Percentiles rank a stretch among this genome's conserved stretches.
These are phyloP conservation scores for Cheilosia impressa DNA, from an alignment of 2,888 invertebrate species.

Conservation along the genomic window DNA sequence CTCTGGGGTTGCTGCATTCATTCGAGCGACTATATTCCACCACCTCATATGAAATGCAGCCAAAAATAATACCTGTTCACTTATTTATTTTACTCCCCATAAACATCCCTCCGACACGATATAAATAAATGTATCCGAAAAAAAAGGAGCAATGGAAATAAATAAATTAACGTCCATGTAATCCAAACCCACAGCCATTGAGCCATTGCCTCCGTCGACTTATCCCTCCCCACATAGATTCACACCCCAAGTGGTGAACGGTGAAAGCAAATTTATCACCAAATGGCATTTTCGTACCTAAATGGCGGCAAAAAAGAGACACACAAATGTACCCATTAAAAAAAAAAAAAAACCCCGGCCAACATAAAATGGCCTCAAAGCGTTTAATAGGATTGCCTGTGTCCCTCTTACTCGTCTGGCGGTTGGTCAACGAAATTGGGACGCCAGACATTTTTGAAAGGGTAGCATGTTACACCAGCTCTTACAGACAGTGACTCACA, in stretches of 20 bases:
- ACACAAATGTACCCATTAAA: background rate
- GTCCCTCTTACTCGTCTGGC: background rate
- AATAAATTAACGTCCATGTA: slow-evolving; percentile 8
- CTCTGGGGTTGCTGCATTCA: background rate
- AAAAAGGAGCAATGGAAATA: background rate
- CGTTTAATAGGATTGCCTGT: slow-evolving; percentile 39
- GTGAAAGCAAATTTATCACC: slow-evolving; percentile 23
- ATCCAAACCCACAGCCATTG: slow-evolving; percentile 2
- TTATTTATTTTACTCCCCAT: slow-evolving; percentile 36
- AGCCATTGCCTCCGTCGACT: background rate
- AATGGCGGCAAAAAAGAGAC: slow-evolving; percentile 1
- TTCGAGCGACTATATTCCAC: background rate
- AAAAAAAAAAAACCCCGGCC: background rate
- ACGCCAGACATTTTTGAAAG: slow-evolving; percentile 1
- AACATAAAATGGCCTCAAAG: slow-evolving; percentile 20
- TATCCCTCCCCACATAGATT: background rate
- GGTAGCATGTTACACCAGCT: background rate
- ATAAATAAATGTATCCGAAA: slow-evolving; percentile 27
- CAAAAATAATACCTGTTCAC: slow-evolving; percentile 32
- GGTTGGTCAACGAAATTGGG: background rate
- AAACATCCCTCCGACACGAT: slow-evolving; percentile 18
- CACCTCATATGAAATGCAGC: background rate
- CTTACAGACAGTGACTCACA: slow-evolving; percentile 1
- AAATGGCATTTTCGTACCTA: slow-evolving; percentile 31
- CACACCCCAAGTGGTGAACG: slow-evolving; percentile 1